These are phyloP conservation scores for Rhamnusium bicolor DNA, from an alignment of 2,888 invertebrate species.

Conservation along the genomic window DNA sequence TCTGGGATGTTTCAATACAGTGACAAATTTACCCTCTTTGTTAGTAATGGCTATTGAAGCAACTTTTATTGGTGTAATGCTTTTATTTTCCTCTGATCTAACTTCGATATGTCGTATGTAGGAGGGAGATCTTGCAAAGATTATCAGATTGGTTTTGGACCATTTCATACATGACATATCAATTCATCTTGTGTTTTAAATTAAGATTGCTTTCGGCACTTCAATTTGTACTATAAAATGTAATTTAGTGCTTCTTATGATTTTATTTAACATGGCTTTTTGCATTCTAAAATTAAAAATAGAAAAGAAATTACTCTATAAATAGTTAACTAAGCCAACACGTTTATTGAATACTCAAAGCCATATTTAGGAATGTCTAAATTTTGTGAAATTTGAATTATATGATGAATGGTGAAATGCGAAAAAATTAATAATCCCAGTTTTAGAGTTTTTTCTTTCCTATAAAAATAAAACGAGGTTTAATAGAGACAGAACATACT, in stretches of 20 bases:
- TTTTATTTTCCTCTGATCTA: conserved; percentile 30
- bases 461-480: too few species aligned
- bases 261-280: neutral
- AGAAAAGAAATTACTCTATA: too few species aligned
- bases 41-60: conserved; percentile 39
- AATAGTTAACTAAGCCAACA: too few species aligned
- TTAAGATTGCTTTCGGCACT: too few species aligned
- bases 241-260: neutral
- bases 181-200: neutral
- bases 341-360: too few species aligned
- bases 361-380: too few species aligned
- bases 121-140: neutral
- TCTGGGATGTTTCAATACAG: conserved; percentile 43
- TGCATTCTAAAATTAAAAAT: too few species aligned
- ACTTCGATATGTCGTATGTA: conserved; percentile 18
- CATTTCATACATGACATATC: neutral
- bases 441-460: too few species aligned
- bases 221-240: neutral
- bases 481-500: too few species aligned
- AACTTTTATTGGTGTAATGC: conserved; percentile 39
- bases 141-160: conserved; percentile 16
- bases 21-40: conserved; percentile 50
- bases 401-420: too few species aligned
- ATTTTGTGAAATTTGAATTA: too few species aligned
- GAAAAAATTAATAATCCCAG: too few species aligned